Evolutionary conservation across 2,888 invertebrate species (phyloP).

Genomic region (Lysandra coridon): DNA sequence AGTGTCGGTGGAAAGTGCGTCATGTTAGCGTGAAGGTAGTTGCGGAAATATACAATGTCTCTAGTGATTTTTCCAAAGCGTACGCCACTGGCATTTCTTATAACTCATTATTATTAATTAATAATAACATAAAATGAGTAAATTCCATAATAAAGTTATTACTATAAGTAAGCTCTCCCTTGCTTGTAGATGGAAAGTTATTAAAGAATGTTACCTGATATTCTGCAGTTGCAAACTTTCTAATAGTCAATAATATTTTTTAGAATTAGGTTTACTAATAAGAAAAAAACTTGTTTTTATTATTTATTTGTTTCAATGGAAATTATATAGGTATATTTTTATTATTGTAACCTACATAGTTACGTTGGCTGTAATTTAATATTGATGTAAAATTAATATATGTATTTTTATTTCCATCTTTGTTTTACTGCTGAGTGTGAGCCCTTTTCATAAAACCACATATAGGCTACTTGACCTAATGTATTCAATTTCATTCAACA

Average conservation of each 20-base stretch:
- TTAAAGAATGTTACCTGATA: constrained; percentile 74
- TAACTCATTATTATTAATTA: constrained; percentile 71
- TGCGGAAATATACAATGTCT: constrained; percentile 25
- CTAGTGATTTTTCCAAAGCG: constrained; percentile 43
- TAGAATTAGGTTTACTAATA: constrained; percentile 74
- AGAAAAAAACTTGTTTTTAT: constrained; percentile 78
- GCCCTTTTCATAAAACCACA: no score
- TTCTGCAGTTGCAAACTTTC: constrained; percentile 66
- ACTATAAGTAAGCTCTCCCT: constrained; percentile 74
- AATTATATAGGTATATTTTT: constrained; percentile 80
- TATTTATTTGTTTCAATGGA: constrained; percentile 79
- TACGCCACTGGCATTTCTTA: constrained; percentile 57
- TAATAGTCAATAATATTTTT: constrained; percentile 76
- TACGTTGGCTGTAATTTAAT: constrained; percentile 81
- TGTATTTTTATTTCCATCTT: constrained; percentile 79
- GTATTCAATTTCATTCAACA: no score
- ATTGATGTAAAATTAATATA: constrained; percentile 80
- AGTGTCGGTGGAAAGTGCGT: constrained; percentile 59
- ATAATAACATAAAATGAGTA: constrained; percentile 72
- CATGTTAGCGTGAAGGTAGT: constrained; percentile 32
- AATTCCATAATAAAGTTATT: constrained; percentile 75
- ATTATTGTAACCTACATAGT: constrained; percentile 80
- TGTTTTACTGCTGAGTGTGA: constrained; percentile 50
- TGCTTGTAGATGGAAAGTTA: constrained; percentile 75
- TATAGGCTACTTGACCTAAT: no score